Base-by-base conservation (phyloP, 2,797 vertebrate species). In the Tadarida brasiliensis region DNA sequence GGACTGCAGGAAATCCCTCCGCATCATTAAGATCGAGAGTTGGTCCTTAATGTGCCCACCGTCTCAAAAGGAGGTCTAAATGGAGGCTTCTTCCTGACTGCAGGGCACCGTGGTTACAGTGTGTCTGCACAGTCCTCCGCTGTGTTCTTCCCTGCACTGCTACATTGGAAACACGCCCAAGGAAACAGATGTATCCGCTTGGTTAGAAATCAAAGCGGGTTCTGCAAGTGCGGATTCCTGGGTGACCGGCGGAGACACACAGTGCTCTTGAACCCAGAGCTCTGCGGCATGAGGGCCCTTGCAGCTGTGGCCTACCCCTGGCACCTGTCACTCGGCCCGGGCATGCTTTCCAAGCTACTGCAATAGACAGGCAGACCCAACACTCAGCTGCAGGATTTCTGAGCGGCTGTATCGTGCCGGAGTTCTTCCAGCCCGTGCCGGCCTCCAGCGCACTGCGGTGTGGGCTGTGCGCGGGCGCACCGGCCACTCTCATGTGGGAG, bases 181-280 rank as follows among this genome's bases (percentile, higher is more conserved):
- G 97, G 93, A 97, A 96, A 97, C 95, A 97, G 97, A 97, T 95
- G 97, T 88, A 94, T 98, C 98, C 96, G 74, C 96, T 95, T 98
- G 98, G 96, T 92, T 97, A 91, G 91, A 96, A 97, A 98, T 96
- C 94, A 94, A 92, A 98, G 97, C 80, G 35, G 91, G 78, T 87
- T 94, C 94, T 96, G 87, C 70, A 88, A 96, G 91, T 16, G 70
- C 88, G 96, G 91, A 54, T 92, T 96, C 97, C 94, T 82, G 33
- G 86, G 89, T 47, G 94, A 74, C 11, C 0, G 54, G 86, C 22
- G 61, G 87, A 91, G 97, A 93, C 80, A 68, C 20, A 8, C 17
- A 35, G 94, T 90, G 94, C 11, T 54, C 93, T 83, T 87, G 68
- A 54, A 78, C 87, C 90, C 96, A 91, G 90, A 33, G 95, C 94